Base-by-base conservation (phyloP, 2,797 vertebrate species). In the Poecilia picta region DNA sequence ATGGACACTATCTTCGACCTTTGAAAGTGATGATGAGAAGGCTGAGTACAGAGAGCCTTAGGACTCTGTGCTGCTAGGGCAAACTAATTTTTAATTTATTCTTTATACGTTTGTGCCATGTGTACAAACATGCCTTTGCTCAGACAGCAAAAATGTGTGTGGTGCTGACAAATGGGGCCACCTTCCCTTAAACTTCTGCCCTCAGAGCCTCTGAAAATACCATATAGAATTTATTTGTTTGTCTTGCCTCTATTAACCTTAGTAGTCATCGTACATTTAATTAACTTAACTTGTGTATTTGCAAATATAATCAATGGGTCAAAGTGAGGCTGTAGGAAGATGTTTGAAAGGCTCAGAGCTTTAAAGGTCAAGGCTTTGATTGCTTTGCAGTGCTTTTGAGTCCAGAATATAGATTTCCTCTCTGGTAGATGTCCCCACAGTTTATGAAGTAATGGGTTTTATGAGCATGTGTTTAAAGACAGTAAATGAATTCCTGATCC, bases 1-100 rank as follows among this genome's bases (percentile, higher is more conserved):
- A 82, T 72, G 16, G 79, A 77, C 83, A 78, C 75, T 83, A 88
- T 91, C 86, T 93, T 90, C 92, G 91, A 95, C 92, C 93, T 94
- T 90, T 91, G 84, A 73, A 86, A 89, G 87, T 91, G 88, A 89
- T 86, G 84, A 92, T 88, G 87, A 89, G 86, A 83, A 90, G 86
- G 87, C 89, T 85, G 78, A 85, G 88, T 86, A 90, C 85, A 85
- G 82, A 78, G 83, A 79, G 86, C 76, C 84, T 73, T 77, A 36
- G 78, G 76, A 81, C 81, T 87, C 88, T 83, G 78, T 70, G 39
- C 36, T 68, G 18, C 85, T 77, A 79, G 23, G 66, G 66, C 66
- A 43, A 70, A 43, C 39, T 13, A 25, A n/a, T 70, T 70, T 43
- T 73, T 75, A 77, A 80, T 90, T 88, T 87, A 78, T 83, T 84